phyloP scores from a whole-genome alignment of 2,797 vertebrate genomes.

The Falco concolor region DNA sequence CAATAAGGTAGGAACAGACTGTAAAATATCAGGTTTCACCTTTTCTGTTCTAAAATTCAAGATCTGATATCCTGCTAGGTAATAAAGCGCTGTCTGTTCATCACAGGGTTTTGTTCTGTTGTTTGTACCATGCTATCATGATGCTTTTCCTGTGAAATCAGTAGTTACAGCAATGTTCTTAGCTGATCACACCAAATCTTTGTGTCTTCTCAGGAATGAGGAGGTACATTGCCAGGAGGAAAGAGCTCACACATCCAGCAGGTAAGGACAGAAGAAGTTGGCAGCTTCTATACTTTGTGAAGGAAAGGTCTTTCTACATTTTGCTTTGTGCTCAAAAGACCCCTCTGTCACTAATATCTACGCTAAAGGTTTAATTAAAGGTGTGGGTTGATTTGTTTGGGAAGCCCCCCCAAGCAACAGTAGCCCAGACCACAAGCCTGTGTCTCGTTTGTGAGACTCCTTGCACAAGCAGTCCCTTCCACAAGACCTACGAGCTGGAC shows the following conservation, averaged over 20 bases:
- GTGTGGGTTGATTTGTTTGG: neutral
- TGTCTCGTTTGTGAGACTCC: neutral
- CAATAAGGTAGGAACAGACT: neutral
- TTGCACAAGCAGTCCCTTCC: neutral
- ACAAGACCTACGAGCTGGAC: accelerated
- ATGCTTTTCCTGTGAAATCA: neutral
- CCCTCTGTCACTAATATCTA: accelerated
- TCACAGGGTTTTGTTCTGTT: neutral
- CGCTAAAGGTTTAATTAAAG: neutral
- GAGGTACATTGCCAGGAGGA: accelerated
- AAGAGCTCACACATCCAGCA: neutral
- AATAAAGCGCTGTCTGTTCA: neutral
- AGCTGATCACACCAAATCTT: neutral
- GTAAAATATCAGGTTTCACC: neutral
- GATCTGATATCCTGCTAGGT: neutral
- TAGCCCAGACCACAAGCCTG: neutral
- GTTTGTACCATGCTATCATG: neutral
- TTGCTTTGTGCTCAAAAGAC: neutral
- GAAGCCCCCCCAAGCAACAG: neutral
- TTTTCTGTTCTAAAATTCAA: neutral
- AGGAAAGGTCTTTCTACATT: neutral
- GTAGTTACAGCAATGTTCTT: neutral
- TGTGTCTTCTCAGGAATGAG: neutral
- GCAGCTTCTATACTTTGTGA: neutral
- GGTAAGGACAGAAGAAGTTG: neutral